Evolutionary conservation across 1,140 invertebrate species (phyloP).

Genomic region (Mamestra configurata): DNA sequence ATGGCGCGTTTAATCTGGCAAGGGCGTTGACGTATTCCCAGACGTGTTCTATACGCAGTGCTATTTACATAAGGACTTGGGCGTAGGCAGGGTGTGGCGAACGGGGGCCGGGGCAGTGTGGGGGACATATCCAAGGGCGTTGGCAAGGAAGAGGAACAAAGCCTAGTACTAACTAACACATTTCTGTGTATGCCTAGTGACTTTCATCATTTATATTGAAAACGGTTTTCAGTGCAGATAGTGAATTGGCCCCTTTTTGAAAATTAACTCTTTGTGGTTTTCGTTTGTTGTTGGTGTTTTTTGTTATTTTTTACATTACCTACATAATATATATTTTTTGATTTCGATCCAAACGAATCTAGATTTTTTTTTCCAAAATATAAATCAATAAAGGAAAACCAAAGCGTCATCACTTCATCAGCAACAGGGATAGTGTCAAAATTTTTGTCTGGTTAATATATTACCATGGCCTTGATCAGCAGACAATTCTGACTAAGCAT

Average conservation of each 20-base stretch:
- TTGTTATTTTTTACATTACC: too few relatives aligned
- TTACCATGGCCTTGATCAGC: too few relatives aligned
- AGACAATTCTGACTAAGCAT: too few relatives aligned
- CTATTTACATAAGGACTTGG: slow-evolving; percentile 31
- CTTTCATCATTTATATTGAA: neutral
- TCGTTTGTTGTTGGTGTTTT: neutral
- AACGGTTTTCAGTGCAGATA: neutral
- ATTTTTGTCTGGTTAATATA: too few relatives aligned
- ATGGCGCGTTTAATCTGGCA: slow-evolving; percentile 4
- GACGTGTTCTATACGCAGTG: slow-evolving; percentile 43
- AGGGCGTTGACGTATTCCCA: slow-evolving; percentile 42
- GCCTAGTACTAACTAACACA: slow-evolving; percentile 1
- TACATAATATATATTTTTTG: too few relatives aligned
- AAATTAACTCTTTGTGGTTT: neutral
- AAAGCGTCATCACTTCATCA: too few relatives aligned
- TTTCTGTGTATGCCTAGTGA: slow-evolving; percentile 3
- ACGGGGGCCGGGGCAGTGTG: neutral
- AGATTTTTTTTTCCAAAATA: too few relatives aligned
- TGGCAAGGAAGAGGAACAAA: slow-evolving; percentile 21
- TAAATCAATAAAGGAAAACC: too few relatives aligned
- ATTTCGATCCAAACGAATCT: too few relatives aligned
- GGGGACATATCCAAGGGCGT: slow-evolving; percentile 14
- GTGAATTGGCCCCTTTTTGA: neutral
- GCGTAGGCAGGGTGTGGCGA: slow-evolving; percentile 38
- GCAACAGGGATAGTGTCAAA: too few relatives aligned